Evolutionary conservation across 1,140 invertebrate genomes (phyloP), one percentile per base, ranked within the genome.

Genomic region (Acromyrmex charruanus): DNA sequence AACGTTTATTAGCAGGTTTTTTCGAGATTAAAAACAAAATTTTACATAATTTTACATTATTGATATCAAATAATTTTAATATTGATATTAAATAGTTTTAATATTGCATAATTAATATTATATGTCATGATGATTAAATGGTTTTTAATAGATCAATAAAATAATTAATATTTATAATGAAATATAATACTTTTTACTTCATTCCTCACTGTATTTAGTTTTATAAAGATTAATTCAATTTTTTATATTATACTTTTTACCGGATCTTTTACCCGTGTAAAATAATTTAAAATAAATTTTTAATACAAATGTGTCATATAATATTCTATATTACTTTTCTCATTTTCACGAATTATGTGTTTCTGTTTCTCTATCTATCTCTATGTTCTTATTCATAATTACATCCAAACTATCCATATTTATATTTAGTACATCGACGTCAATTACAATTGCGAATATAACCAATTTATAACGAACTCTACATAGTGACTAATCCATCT

Each of bases 51-150:
- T 66, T 66, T 21, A 44, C 35, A 69, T 16, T 28, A 49, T 69
- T 51, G 14, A 49, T 44, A 6, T 68, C n/a, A 68, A 69, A 49
- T 69, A 69, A 69, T 69, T 69, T 49, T 69, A 69, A 25, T 51
- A 69, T 69, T 1, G 3, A 68, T 66, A 39, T 66, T 65, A 39
- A 68, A 68, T 68, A 51, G 49, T 51, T 69, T 69, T 69, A 25
- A 51, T 69, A 69, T 49, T 21, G 65, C n/a, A 21, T 21, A 68
- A 21, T n/a, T n/a, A 66, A 49, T 68, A 68, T 68, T 68, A 39
- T 49, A 12, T 12, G 18, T n/a, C 9, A 14, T 31, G 65, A 68
- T 44, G 21, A 68, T 44, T 69, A 51, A 21, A 39, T 51, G 14
- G 25, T 51, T 68, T 68, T 68, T 68, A 68, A 68, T 21, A 68